A percentile compares a stretch with the other conserved stretches of the same genome.
Conservation (phyloP, 2,888 invertebrate genomes). For the Cremastobaeus sp. region DNA sequence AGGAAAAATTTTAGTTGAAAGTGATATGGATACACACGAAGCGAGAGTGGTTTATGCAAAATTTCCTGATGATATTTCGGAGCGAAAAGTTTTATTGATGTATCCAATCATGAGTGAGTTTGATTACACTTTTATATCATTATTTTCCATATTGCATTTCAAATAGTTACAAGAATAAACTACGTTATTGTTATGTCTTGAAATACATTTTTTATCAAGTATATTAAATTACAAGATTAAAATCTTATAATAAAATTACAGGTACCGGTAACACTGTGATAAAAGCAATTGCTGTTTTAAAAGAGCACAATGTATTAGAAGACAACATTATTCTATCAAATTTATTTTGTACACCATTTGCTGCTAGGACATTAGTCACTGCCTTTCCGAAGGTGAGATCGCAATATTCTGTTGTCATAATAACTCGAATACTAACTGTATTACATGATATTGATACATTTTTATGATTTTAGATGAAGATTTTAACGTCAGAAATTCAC, state of each 20-base stretch:
- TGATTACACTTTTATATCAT: neutral
- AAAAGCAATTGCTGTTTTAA: conserved; percentile 94
- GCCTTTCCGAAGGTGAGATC: conserved; percentile 87
- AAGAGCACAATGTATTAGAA: conserved; percentile 95
- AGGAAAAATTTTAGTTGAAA: conserved; percentile 98
- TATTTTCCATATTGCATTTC: neutral
- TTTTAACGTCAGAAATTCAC: conserved; percentile 96
- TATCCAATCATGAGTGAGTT: conserved; percentile 97
- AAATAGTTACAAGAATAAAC: too few relatives aligned
- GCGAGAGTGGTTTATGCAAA: conserved; percentile 98
- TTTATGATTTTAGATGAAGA: conserved; percentile 85
- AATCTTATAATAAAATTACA: too few relatives aligned
- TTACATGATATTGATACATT: too few relatives aligned
- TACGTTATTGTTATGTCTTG: too few relatives aligned
- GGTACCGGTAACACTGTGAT: conserved; percentile 96
- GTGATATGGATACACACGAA: conserved; percentile 96
- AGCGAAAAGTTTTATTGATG: conserved; percentile 94
- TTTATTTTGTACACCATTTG: conserved; percentile 96
- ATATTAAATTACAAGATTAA: too few relatives aligned
- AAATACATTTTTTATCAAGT: too few relatives aligned
- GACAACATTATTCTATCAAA: conserved; percentile 98
- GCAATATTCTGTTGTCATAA: neutral
- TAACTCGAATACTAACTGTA: neutral
- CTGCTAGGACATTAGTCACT: conserved; percentile 89
- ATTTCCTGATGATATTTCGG: conserved; percentile 96